A percentile compares a stretch with the other conserved stretches of the same genome.
These are phyloP conservation scores for Icerya purchasi DNA, from an alignment of 2,888 invertebrate species.

Conservation along the genomic window DNA sequence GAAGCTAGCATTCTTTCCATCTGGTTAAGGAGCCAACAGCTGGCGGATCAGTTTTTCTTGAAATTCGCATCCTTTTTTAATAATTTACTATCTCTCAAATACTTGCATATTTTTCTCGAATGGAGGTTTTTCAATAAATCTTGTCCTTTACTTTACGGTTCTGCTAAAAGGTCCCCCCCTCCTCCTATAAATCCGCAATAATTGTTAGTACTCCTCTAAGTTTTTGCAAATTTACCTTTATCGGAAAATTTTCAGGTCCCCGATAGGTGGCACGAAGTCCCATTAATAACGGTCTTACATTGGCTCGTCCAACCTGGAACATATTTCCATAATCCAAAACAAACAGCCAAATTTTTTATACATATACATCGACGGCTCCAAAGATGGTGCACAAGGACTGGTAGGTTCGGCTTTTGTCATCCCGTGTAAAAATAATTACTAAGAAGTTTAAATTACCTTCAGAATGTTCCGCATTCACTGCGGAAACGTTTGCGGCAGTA, in stretches of 20 bases:
- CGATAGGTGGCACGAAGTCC: too few species aligned
- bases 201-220: not conserved
- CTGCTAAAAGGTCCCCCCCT: too few species aligned
- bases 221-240: not conserved
- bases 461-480: not conserved
- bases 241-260: not conserved
- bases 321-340: not conserved
- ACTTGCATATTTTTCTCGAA: not conserved
- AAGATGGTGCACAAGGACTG: not conserved
- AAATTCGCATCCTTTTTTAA: not conserved
- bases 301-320: not conserved
- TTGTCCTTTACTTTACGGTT: too few species aligned
- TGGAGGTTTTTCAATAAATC: not conserved
- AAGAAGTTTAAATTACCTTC: not conserved
- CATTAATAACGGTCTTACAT: not conserved
- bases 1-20: not conserved
- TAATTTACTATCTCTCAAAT: not conserved
- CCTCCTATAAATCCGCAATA: too few species aligned
- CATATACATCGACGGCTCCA: not conserved
- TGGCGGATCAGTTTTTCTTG: not conserved
- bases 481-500: not conserved
- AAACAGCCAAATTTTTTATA: not conserved
- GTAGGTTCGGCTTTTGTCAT: not conserved
- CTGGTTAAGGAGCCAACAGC: not conserved
- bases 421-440: not conserved